Evolutionary conservation across 2,888 invertebrate species (phyloP).

Genomic region (Iselma pallidipennis): DNA sequence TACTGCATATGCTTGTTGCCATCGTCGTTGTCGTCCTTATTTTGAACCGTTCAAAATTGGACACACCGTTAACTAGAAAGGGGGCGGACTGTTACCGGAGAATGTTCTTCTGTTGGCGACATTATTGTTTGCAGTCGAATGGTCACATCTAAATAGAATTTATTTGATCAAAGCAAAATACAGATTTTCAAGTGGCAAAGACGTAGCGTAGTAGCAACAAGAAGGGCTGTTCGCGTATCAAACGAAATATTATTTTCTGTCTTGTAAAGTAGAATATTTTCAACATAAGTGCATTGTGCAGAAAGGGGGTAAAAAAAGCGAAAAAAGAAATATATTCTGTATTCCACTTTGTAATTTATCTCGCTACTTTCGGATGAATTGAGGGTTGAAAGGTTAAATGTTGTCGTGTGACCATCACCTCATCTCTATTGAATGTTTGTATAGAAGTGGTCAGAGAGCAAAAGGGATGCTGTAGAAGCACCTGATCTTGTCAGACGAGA

Average conservation of each 20-base stretch:
- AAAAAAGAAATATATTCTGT: too few relatives aligned
- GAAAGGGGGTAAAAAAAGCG: too few relatives aligned
- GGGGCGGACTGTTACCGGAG: background rate
- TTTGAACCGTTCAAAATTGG: background rate
- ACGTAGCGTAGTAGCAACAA: conserved; percentile 13
- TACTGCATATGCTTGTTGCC: too few relatives aligned
- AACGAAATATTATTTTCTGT: conserved; percentile 10
- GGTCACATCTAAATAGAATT: conserved; percentile 33
- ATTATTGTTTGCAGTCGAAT: conserved; percentile 38
- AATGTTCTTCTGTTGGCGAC: conserved; percentile 10
- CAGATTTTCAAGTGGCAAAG: conserved; percentile 25
- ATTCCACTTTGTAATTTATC: background rate
- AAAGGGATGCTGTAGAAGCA: background rate
- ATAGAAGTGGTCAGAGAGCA: conserved; percentile 2
- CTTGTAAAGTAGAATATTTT: background rate
- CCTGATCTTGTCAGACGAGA: background rate
- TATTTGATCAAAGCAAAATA: conserved; percentile 38
- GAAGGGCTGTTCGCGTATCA: conserved; percentile 18
- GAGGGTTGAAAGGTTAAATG: conserved; percentile 25
- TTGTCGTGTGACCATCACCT: conserved; percentile 26
- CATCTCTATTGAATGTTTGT: conserved; percentile 24
- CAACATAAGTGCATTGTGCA: background rate
- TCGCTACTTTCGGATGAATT: conserved; percentile 9
- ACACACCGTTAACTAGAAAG: background rate
- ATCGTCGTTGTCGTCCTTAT: too few relatives aligned